Conservation (phyloP, 2,797 vertebrate species). For the Intellagama lesueurii region DNA sequence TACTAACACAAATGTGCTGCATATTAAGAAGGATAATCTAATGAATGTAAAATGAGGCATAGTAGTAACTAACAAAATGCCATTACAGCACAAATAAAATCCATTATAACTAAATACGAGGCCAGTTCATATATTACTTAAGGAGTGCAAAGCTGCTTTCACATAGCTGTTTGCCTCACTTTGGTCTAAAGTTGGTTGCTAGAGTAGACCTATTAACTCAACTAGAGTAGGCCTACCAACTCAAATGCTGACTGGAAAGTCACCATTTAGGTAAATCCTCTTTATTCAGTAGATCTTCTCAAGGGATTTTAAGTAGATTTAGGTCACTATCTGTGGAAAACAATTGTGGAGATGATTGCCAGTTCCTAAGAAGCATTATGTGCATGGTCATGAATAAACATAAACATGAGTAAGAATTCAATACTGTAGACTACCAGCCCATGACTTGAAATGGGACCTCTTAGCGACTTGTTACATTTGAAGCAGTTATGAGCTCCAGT, state of each 20-base stretch:
- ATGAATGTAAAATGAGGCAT: slow-evolving; percentile 21
- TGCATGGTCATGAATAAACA: neutral
- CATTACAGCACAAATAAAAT: slow-evolving; percentile 18
- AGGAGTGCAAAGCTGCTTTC: neutral
- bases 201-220: too few species aligned
- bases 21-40: slow-evolving; percentile 32
- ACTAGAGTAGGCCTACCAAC: too few species aligned
- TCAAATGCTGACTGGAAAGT: too few species aligned
- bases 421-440: neutral
- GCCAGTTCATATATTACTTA: rapidly evolving
- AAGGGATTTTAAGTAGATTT: too few species aligned
- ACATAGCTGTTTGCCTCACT: neutral
- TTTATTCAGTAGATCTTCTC: too few species aligned
- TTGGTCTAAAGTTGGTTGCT: neutral
- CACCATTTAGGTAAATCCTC: too few species aligned
- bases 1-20: neutral
- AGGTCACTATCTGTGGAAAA: neutral
- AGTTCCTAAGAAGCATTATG: neutral
- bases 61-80: slow-evolving; percentile 23
- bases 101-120: neutral
- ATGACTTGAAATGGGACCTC: neutral
- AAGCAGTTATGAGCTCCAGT: too few species aligned
- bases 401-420: neutral
- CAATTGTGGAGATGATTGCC: neutral
- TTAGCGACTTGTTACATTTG: neutral